These are phyloP conservation scores for Serilophus lunatus DNA, from an alignment of 2,113 vertebrate species.

Conservation along the genomic window DNA sequence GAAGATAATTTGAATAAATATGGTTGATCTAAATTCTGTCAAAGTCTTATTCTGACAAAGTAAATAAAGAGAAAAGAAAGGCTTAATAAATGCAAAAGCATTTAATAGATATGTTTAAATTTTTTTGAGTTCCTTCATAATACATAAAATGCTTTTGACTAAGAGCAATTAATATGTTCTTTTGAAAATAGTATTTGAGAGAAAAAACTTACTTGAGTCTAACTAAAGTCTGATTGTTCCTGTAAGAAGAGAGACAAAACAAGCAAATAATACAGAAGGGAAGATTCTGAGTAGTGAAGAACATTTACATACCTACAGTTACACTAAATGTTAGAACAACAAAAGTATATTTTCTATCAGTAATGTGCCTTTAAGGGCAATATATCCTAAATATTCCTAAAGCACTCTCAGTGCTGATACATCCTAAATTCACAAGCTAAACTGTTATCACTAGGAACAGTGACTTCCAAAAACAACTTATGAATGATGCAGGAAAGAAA, in stretches of 20 bases:
- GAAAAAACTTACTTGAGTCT: not conserved
- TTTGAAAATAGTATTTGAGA: not conserved
- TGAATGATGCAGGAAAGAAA: not conserved
- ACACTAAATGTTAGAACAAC: not conserved
- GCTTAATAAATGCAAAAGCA: not conserved
- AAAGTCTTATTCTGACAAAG: not conserved
- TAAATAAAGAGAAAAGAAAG: not conserved
- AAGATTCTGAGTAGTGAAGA: not conserved
- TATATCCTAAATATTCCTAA: not conserved
- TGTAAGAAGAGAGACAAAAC: not conserved
- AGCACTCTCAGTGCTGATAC: not conserved
- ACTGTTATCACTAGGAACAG: not conserved
- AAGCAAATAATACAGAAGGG: not conserved
- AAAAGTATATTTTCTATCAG: not conserved
- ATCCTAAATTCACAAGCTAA: not conserved
- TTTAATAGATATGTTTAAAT: not conserved
- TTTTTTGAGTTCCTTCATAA: not conserved
- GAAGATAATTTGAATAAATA: not conserved
- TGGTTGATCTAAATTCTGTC: not conserved
- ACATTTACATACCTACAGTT: not conserved
- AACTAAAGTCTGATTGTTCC: not conserved
- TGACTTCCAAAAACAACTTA: not conserved
- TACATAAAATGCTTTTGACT: not conserved
- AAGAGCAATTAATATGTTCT: not conserved
- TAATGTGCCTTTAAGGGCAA: not conserved